Evolutionary conservation across 2,113 vertebrate species (phyloP).

Genomic region (Hippocampus comes): DNA sequence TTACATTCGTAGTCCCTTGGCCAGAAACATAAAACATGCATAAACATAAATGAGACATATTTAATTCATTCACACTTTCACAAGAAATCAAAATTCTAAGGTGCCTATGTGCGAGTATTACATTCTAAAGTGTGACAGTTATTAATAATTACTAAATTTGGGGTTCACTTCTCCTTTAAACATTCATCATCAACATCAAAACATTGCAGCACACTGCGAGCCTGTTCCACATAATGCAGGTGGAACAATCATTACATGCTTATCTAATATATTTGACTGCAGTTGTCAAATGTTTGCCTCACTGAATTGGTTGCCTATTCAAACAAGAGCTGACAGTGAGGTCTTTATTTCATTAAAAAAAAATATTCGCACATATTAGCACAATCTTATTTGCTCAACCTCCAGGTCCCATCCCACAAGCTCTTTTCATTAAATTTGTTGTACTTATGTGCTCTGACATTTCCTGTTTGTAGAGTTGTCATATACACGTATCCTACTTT

Average conservation of each 20-base stretch:
- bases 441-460: constrained; percentile 6
- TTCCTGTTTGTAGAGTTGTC: not conserved
- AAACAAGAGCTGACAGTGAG: constrained; percentile 13
- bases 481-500: not conserved
- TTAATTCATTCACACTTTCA: too few relatives aligned
- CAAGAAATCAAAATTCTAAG: too few relatives aligned
- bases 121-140: not conserved
- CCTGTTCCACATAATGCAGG: not conserved
- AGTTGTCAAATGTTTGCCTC: constrained; percentile 1
- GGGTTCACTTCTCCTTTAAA: not conserved
- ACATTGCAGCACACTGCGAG: not conserved
- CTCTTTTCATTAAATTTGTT: constrained; percentile 1
- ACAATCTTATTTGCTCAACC: constrained; percentile 7
- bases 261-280: constrained; percentile 15
- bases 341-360: constrained; percentile 2
- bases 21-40: too few relatives aligned
- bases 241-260: constrained; percentile 6
- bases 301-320: constrained; percentile 6
- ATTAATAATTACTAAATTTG: too few relatives aligned
- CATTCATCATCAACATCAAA: not conserved
- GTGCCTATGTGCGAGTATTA: too few relatives aligned
- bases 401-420: not conserved
- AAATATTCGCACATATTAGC: constrained; percentile 14
- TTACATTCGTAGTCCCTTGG: too few relatives aligned
- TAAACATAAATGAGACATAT: too few relatives aligned